These are phyloP conservation scores for Rhea americana DNA, from an alignment of 2,113 vertebrate species.

Conservation along the genomic window DNA sequence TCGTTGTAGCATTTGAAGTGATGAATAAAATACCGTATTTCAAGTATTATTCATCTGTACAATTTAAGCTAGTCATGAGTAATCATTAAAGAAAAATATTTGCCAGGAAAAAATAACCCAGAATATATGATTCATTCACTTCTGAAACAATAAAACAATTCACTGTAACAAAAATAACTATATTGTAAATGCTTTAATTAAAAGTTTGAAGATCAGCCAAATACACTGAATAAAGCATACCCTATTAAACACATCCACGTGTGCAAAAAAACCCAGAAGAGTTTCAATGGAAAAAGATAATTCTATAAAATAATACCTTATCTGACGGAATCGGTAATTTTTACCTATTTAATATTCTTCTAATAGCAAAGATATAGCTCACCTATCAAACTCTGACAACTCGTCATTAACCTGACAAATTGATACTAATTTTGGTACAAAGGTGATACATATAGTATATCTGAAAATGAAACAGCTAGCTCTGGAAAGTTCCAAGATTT, in stretches of 20 bases:
- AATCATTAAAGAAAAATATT: constrained; percentile 49
- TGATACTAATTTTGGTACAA: background rate
- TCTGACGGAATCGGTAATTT: background rate
- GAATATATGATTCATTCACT: constrained; percentile 65
- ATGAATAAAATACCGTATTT: constrained; percentile 20
- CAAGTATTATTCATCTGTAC: constrained; percentile 37
- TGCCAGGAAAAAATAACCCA: constrained; percentile 62
- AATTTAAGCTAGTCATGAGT: constrained; percentile 16
- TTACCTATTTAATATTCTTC: background rate
- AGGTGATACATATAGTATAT: background rate
- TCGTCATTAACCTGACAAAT: background rate
- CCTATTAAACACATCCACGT: background rate
- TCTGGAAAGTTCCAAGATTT: background rate
- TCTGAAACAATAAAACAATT: constrained; percentile 51
- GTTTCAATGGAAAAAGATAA: background rate
- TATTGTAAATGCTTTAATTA: constrained; percentile 31
- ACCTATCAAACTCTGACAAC: background rate
- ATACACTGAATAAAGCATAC: constrained; percentile 17
- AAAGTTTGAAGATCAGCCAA: background rate
- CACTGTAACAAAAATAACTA: constrained; percentile 39
- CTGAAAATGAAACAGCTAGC: background rate
- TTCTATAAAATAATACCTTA: background rate
- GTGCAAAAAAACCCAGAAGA: background rate
- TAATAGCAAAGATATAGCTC: background rate
- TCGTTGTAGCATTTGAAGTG: background rate